Percentiles rank a stretch among this genome's conserved stretches.
phyloP scores from a whole-genome alignment of 2,888 invertebrate genomes.

The Agrotis clavis region DNA sequence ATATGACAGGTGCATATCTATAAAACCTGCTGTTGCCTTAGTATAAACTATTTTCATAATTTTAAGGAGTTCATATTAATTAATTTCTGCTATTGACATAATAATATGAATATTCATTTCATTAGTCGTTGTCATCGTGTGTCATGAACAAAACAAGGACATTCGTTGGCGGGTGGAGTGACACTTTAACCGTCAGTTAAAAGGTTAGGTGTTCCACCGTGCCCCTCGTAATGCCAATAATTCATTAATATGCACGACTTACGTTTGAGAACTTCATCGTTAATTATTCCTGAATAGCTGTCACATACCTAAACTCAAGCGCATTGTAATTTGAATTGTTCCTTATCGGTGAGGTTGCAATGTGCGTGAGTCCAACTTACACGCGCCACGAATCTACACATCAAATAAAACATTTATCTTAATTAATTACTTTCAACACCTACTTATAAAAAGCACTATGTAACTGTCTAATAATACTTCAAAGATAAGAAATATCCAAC shows the following conservation, averaged over 20 bases:
- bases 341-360: background rate
- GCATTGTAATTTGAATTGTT: background rate
- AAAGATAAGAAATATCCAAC: slow-evolving; percentile 3
- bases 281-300: slow-evolving; percentile 15
- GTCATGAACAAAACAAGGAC: slow-evolving; percentile 12
- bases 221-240: slow-evolving; percentile 14
- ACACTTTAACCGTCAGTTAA: slow-evolving; percentile 33
- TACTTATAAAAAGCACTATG: background rate
- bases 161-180: slow-evolving; percentile 21
- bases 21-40: slow-evolving; percentile 10
- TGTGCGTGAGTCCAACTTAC: background rate
- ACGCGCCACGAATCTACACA: background rate
- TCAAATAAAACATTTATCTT: slow-evolving; percentile 1
- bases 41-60: slow-evolving; percentile 12
- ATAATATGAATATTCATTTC: slow-evolving; percentile 39
- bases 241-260: slow-evolving; percentile 32
- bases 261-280: background rate
- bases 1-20: slow-evolving; percentile 18
- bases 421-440: background rate
- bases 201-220: slow-evolving; percentile 33
- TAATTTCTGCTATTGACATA: slow-evolving; percentile 30
- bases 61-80: slow-evolving; percentile 29
- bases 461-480: slow-evolving; percentile 7
- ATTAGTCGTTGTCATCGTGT: slow-evolving; percentile 20
- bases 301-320: background rate